phyloP scores from a whole-genome alignment of 2,888 invertebrate genomes.

The Noctua fimbriata region DNA sequence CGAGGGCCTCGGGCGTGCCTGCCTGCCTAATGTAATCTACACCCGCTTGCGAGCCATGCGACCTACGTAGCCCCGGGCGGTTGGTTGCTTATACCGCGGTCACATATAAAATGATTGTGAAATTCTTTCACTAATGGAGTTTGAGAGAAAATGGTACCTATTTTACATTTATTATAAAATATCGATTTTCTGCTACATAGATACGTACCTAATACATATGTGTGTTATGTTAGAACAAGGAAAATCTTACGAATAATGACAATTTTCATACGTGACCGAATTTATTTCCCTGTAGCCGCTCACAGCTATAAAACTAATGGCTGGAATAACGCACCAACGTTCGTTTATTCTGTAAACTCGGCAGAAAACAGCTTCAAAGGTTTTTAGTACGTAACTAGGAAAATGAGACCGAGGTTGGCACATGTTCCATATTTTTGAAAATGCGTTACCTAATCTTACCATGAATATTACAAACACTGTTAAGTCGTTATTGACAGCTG shows the following conservation, averaged over 20 bases:
- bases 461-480: neutral
- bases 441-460: neutral
- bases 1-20: conserved; percentile 60
- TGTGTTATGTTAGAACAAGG: conserved; percentile 23
- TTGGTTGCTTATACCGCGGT: conserved; percentile 11
- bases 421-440: neutral
- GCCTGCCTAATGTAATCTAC: conserved; percentile 66
- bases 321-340: conserved; percentile 67
- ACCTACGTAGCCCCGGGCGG: conserved; percentile 31
- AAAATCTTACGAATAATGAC: conserved; percentile 56
- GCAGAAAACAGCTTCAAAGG: conserved; percentile 55
- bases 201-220: neutral
- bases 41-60: conserved; percentile 52
- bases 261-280: conserved; percentile 73
- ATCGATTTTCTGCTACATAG: neutral
- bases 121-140: conserved; percentile 46
- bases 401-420: conserved; percentile 21
- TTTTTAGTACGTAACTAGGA: conserved; percentile 43
- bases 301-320: conserved; percentile 72
- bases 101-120: conserved; percentile 47
- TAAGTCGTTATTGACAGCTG: neutral
- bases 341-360: conserved; percentile 53
- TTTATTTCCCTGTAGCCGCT: conserved; percentile 72
- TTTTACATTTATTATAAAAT: neutral
- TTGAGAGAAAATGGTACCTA: conserved; percentile 10